Percentiles rank a stretch among this genome's conserved stretches.
Evolutionary conservation across 1,140 invertebrate species (phyloP).

Genomic region (Apis dorsata): DNA sequence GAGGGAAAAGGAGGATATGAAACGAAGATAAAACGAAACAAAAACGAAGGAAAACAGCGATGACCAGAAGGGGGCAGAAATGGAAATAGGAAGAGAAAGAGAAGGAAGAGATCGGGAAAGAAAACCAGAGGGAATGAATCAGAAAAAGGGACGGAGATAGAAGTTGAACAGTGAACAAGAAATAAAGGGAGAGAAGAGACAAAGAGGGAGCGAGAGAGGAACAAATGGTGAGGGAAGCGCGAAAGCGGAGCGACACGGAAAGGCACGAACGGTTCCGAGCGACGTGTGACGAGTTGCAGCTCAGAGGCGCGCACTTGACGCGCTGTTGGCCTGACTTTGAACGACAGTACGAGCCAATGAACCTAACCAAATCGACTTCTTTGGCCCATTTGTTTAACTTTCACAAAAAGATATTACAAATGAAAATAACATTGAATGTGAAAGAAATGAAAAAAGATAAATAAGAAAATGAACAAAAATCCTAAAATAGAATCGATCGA

Average conservation of each 20-base stretch:
- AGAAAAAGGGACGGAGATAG: slow-evolving; percentile 30
- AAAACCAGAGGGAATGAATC: slow-evolving; percentile 46
- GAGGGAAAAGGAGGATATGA: neutral
- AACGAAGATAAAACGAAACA: slow-evolving; percentile 34
- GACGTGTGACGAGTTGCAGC: slow-evolving; percentile 52
- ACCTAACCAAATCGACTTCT: slow-evolving; percentile 4
- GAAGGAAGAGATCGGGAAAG: slow-evolving; percentile 25
- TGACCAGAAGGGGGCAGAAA: neutral
- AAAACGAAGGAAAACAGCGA: slow-evolving; percentile 7
- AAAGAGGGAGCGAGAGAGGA: neutral
- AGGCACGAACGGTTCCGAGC: slow-evolving; percentile 68
- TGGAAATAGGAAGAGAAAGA: slow-evolving; percentile 33
- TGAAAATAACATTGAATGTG: neutral
- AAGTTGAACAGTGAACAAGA: slow-evolving; percentile 1
- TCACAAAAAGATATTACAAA: neutral
- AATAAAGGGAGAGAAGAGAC: neutral
- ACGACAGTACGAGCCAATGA: slow-evolving; percentile 14
- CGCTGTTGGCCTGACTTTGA: slow-evolving; percentile 30
- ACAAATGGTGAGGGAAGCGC: slow-evolving; percentile 29
- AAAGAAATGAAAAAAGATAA: neutral
- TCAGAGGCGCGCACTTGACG: slow-evolving; percentile 63
- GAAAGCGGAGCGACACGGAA: slow-evolving; percentile 60
- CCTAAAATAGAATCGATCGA: neutral
- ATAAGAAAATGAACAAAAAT: neutral
- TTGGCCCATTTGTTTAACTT: neutral